Evolutionary conservation across 1,140 invertebrate genomes (phyloP).

Genomic region (Rhopalosiphum maidis): DNA sequence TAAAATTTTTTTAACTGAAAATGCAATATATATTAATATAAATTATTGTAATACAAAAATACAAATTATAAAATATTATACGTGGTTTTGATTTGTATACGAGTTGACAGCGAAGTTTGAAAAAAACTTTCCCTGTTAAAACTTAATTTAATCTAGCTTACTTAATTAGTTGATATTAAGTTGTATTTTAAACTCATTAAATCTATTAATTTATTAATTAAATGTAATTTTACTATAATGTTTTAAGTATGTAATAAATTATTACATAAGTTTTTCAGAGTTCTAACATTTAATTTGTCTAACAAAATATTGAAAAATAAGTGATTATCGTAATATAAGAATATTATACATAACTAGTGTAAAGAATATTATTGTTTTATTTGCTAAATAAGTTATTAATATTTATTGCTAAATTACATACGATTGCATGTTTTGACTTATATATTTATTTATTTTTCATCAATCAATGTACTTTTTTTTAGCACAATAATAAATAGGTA

Average conservation of each 20-base stretch:
- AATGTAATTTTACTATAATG: too few relatives aligned
- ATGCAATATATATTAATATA: background rate
- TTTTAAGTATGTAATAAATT: too few relatives aligned
- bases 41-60: background rate
- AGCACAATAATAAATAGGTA: background rate
- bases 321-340: too few relatives aligned
- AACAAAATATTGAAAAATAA: too few relatives aligned
- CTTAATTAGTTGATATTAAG: background rate
- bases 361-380: too few relatives aligned
- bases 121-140: background rate
- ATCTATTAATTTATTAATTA: too few relatives aligned
- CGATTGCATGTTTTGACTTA: background rate
- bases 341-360: too few relatives aligned
- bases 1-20: background rate
- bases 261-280: too few relatives aligned
- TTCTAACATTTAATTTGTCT: too few relatives aligned
- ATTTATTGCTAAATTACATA: background rate
- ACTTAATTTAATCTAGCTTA: background rate
- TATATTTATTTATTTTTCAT: background rate
- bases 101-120: background rate
- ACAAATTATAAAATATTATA: too few relatives aligned
- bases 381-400: too few relatives aligned
- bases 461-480: background rate
- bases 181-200: background rate
- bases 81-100: background rate